These are phyloP conservation scores for Patella vulgata DNA, from an alignment of 1,140 invertebrate species.

Conservation along the genomic window DNA sequence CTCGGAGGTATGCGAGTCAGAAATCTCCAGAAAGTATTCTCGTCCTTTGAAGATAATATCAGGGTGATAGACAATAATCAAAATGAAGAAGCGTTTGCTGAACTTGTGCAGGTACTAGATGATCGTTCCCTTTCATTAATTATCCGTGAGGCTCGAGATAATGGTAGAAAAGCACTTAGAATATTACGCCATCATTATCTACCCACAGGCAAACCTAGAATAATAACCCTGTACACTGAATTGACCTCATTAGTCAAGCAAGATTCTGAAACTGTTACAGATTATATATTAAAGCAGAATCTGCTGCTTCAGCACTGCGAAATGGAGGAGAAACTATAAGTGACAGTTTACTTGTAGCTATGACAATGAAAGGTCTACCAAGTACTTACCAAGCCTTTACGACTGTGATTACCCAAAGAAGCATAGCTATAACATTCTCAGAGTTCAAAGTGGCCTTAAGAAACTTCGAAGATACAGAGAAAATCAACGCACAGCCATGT, in stretches of 20 bases:
- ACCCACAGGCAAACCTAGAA: constrained; percentile 4
- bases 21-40: constrained; percentile 9
- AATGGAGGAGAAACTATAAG: constrained; percentile 14
- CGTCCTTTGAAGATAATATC: not conserved
- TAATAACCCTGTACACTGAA: constrained; percentile 16
- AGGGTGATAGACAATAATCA: constrained; percentile 1
- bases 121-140: constrained; percentile 13
- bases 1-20: constrained; percentile 2
- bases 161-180: constrained; percentile 11
- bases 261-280: constrained; percentile 20
- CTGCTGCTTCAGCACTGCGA: constrained; percentile 15
- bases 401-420: constrained; percentile 14
- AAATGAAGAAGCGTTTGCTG: constrained; percentile 12
- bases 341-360: constrained; percentile 27
- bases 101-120: constrained; percentile 18
- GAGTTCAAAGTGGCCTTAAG: constrained; percentile 22
- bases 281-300: constrained; percentile 20
- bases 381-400: constrained; percentile 4
- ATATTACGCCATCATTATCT: constrained; percentile 10
- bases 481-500: not conserved
- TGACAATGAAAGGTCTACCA: constrained; percentile 33
- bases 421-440: constrained; percentile 12
- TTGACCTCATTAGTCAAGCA: constrained; percentile 8
- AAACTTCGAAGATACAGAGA: constrained; percentile 17
- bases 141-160: constrained; percentile 10